phyloP scores from a whole-genome alignment of 23 tunicate genomes.

The Styela clava region DNA sequence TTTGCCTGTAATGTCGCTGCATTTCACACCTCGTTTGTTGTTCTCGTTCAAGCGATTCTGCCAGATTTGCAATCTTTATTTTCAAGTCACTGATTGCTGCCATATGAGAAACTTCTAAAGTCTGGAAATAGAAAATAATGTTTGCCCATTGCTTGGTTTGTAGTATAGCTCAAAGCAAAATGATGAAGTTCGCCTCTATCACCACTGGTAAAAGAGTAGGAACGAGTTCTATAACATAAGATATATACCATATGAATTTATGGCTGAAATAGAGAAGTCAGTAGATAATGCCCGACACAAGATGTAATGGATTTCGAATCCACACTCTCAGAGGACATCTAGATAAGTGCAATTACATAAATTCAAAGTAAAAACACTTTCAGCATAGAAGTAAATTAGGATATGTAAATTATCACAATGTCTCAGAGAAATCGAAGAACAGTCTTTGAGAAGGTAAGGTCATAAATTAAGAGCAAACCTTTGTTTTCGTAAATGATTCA shows the following conservation, averaged over 20 bases:
- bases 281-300: too few relatives aligned
- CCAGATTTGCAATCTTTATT: slow-evolving; percentile 43
- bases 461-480: too few relatives aligned
- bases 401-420: too few relatives aligned
- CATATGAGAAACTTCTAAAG: slow-evolving; percentile 33
- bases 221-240: background rate
- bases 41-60: slow-evolving; percentile 30
- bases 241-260: background rate
- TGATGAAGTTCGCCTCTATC: background rate
- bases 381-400: too few relatives aligned
- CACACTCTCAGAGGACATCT: too few relatives aligned
- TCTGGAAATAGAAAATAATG: slow-evolving; percentile 23
- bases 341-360: too few relatives aligned
- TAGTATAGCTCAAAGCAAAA: background rate
- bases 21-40: slow-evolving; percentile 39
- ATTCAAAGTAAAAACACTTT: too few relatives aligned
- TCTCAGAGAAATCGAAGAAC: too few relatives aligned
- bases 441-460: too few relatives aligned
- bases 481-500: slow-evolving; percentile 18
- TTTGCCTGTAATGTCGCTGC: slow-evolving; percentile 56
- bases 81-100: slow-evolving; percentile 62
- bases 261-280: too few relatives aligned
- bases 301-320: too few relatives aligned
- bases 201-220: too few relatives aligned
- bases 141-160: background rate